These are phyloP conservation scores for Chiroxiphia lanceolata DNA, from an alignment of 2,797 vertebrate genomes.

Conservation along the genomic window DNA sequence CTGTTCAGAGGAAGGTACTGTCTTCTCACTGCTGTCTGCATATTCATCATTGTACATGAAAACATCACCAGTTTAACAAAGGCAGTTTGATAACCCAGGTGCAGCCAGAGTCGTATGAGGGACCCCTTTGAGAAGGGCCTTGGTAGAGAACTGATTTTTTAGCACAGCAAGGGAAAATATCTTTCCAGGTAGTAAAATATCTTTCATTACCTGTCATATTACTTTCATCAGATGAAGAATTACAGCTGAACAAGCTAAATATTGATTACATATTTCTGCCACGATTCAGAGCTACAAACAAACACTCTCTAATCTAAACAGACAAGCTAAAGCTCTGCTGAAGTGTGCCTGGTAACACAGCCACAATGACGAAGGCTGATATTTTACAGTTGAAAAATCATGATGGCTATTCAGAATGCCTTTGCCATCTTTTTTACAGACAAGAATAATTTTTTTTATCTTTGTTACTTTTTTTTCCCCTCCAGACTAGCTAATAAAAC, in stretches of 20 bases:
- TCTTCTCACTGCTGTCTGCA: not conserved
- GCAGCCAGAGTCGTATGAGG: not conserved
- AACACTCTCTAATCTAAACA: not conserved
- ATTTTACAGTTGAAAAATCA: not conserved
- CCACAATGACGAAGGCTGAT: not conserved
- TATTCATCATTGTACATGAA: accelerated
- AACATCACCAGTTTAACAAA: not conserved
- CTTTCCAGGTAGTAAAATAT: not conserved
- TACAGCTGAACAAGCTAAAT: not conserved
- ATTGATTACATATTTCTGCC: not conserved
- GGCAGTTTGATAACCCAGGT: not conserved
- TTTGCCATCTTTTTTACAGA: not conserved
- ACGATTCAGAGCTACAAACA: not conserved
- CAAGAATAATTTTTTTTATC: not conserved
- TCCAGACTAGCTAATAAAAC: not conserved
- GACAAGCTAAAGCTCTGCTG: not conserved
- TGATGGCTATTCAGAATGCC: not conserved
- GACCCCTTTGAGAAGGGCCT: not conserved
- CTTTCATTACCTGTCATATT: not conserved
- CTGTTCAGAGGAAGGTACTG: not conserved
- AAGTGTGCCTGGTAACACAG: not conserved
- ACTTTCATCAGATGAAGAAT: slow-evolving; percentile 1
- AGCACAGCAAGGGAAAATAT: not conserved
- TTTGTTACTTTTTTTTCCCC: not conserved
- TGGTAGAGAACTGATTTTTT: not conserved